phyloP scores from a whole-genome alignment of 1,140 invertebrate species.

The Plectrocnemia conspersa region DNA sequence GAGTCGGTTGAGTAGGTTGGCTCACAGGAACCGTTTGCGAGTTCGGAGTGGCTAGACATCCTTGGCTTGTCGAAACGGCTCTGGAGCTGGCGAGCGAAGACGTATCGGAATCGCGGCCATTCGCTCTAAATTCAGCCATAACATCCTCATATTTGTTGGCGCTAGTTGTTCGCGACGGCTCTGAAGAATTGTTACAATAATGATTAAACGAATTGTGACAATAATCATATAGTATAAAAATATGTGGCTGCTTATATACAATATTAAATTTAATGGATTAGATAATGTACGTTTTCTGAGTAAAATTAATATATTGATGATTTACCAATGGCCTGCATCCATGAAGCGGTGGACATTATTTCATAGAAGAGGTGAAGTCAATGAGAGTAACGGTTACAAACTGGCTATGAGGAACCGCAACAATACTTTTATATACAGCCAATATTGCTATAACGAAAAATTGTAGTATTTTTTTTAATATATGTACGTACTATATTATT shows the following conservation, averaged over 20 bases:
- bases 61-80: neutral
- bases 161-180: neutral
- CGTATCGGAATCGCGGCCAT: slow-evolving; percentile 20
- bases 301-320: neutral
- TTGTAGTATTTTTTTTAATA: too few relatives aligned
- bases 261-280: too few relatives aligned
- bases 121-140: slow-evolving; percentile 31
- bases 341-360: neutral
- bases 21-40: neutral
- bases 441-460: too few relatives aligned
- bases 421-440: too few relatives aligned
- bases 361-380: neutral
- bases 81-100: slow-evolving; percentile 6
- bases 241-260: too few relatives aligned
- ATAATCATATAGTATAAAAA: too few relatives aligned
- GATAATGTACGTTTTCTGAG: too few relatives aligned
- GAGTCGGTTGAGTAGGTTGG: neutral
- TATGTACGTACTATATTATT: too few relatives aligned
- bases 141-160: slow-evolving; percentile 21
- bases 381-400: too few relatives aligned
- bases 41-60: neutral
- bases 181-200: neutral
- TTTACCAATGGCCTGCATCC: neutral
- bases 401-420: too few relatives aligned
- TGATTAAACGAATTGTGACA: too few relatives aligned